A percentile compares a stretch with the other conserved stretches of the same genome.
These are phyloP conservation scores for Corydoras maculifer DNA, from an alignment of 2,113 vertebrate species.

Conservation along the genomic window DNA sequence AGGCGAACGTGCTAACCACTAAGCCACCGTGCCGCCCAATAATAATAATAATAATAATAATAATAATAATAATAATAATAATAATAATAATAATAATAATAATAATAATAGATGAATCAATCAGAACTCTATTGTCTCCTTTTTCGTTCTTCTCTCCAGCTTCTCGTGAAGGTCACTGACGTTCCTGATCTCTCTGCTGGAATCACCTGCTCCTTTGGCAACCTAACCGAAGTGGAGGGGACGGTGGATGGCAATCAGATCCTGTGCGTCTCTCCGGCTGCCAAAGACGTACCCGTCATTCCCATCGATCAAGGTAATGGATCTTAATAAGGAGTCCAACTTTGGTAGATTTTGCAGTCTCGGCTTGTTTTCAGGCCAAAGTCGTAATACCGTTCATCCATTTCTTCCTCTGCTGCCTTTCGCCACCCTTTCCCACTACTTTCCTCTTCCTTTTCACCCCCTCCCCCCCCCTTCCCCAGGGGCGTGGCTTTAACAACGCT, in stretches of 20 bases:
- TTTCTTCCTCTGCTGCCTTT: too few species aligned
- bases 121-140: neutral
- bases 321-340: too few species aligned
- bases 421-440: neutral
- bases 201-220: slow-evolving; percentile 89
- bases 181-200: slow-evolving; percentile 85
- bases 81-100: too few species aligned
- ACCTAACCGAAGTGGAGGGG: slow-evolving; percentile 87
- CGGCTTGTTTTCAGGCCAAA: too few species aligned
- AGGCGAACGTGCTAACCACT: too few species aligned
- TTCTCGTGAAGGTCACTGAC: slow-evolving; percentile 83
- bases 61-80: too few species aligned
- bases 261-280: slow-evolving; percentile 81
- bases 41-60: too few species aligned
- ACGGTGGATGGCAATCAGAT: slow-evolving; percentile 83
- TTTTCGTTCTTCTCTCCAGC: slow-evolving; percentile 58
- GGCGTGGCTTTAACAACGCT: slow-evolving; percentile 31
- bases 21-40: too few species aligned
- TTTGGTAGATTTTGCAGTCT: too few species aligned
- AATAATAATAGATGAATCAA: too few species aligned
- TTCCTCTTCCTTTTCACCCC: neutral
- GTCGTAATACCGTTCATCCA: too few species aligned
- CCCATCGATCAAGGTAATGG: slow-evolving; percentile 83
- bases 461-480: slow-evolving; percentile 11
- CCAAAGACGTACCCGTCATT: slow-evolving; percentile 86